Evolutionary conservation across 2,797 vertebrate species (phyloP), one percentile per base, ranked within the genome.

Genomic region (Tokudaia muenninki): DNA sequence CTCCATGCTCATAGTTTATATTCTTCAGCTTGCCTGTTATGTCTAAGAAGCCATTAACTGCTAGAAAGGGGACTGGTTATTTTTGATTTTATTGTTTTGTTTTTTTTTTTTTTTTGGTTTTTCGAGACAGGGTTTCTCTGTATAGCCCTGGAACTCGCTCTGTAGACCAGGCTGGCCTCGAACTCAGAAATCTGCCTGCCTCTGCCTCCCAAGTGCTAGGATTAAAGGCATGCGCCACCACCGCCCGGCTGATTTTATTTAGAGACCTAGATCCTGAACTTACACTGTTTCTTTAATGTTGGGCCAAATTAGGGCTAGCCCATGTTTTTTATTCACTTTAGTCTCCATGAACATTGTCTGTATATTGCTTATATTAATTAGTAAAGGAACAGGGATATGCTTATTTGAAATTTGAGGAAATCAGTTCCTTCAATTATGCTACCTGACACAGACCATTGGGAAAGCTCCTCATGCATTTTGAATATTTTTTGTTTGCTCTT

Each of bases 181-280:
- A 41, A 41, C 41, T 41, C 41, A 41, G 41, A 41, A 41, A 41
- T 41, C 41, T 41, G 41, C 41, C 41, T 41, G 41, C 41, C 41
- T 41, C 41, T 41, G 41, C 41, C 41, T 41, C 41, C 41, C 41
- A 41, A 41, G 41, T 41, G 41, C 41, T 41, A 41, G 41, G 3
- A 41, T 41, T 41, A 41, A 41, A 41, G 41, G 41, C 41, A 3
- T 41, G 41, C 41, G 41, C 41, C 41, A 2, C 41, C 41, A 41
- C 41, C 41, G 41, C 41, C 41, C 41, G 41, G 41, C 41, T 41
- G 41, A 41, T 41, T 41, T 41, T 50, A 61, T 61, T 61, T 41
- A 94, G 29, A 95, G 26, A 93, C 6, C 90, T 89, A 94, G 78
- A 22, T 90, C 24, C 59, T 92, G 70, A 75, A 87, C 89, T 70